These are phyloP conservation scores for Smittia aterrima DNA, from an alignment of 2,888 invertebrate species.

Conservation along the genomic window DNA sequence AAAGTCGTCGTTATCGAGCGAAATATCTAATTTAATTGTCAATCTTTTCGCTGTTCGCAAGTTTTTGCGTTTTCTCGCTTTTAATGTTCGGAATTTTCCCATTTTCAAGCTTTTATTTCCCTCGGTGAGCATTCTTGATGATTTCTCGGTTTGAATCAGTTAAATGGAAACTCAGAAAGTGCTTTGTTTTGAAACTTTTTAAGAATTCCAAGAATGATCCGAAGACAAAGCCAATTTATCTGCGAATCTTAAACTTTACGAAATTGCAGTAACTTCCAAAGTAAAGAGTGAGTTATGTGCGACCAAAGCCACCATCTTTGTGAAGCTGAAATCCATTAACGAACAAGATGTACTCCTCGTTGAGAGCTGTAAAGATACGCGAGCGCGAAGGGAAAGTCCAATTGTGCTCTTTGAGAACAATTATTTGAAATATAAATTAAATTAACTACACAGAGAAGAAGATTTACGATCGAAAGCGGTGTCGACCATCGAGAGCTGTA, in stretches of 20 bases:
- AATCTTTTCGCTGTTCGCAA: neutral
- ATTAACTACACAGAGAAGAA: slow-evolving; percentile 1
- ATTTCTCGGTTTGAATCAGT: neutral
- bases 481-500: neutral
- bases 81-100: neutral
- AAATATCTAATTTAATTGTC: neutral
- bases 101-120: neutral
- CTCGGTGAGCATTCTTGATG: neutral
- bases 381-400: too few species aligned
- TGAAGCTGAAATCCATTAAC: neutral
- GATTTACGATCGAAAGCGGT: neutral
- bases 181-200: neutral
- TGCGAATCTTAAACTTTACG: neutral
- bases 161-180: neutral
- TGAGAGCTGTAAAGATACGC: slow-evolving; percentile 7
- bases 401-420: neutral
- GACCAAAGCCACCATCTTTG: neutral
- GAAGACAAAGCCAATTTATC: neutral
- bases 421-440: slow-evolving; percentile 3
- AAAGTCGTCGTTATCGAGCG: too few species aligned
- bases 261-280: neutral
- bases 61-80: neutral
- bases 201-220: neutral
- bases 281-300: neutral
- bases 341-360: neutral